Evolutionary conservation across 1,140 invertebrate genomes (phyloP).

Genomic region (Palaemon carinicauda): DNA sequence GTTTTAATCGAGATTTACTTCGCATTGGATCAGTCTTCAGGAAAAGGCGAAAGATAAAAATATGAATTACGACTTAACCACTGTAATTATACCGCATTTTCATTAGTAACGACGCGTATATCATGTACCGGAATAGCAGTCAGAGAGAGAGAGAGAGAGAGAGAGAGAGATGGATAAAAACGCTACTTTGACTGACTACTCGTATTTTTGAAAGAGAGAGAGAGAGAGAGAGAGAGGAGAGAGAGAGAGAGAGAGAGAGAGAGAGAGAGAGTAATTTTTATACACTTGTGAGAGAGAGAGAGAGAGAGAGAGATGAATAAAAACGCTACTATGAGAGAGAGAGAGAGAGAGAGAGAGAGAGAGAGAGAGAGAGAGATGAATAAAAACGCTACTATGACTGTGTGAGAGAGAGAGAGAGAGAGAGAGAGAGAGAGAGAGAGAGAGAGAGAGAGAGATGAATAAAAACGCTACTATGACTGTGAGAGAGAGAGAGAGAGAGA

Average conservation of each 20-base stretch:
- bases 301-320: not conserved
- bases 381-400: too few relatives aligned
- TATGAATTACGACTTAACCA: not conserved
- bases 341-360: not conserved
- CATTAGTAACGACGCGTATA: too few relatives aligned
- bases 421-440: not conserved
- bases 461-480: too few relatives aligned
- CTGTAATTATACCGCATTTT: not conserved
- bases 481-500: not conserved
- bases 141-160: not conserved
- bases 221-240: not conserved
- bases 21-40: too few relatives aligned
- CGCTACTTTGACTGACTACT: too few relatives aligned
- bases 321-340: too few relatives aligned
- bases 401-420: not conserved
- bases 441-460: not conserved
- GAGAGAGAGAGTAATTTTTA: not conserved
- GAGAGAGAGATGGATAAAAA: too few relatives aligned
- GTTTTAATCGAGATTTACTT: too few relatives aligned
- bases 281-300: not conserved
- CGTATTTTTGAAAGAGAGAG: too few relatives aligned
- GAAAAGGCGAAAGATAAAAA: not conserved
- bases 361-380: not conserved
- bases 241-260: not conserved
- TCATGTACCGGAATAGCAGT: not conserved